Conservation (phyloP, 2,797 vertebrate species). For the Cirrhinus mrigala region DNA sequence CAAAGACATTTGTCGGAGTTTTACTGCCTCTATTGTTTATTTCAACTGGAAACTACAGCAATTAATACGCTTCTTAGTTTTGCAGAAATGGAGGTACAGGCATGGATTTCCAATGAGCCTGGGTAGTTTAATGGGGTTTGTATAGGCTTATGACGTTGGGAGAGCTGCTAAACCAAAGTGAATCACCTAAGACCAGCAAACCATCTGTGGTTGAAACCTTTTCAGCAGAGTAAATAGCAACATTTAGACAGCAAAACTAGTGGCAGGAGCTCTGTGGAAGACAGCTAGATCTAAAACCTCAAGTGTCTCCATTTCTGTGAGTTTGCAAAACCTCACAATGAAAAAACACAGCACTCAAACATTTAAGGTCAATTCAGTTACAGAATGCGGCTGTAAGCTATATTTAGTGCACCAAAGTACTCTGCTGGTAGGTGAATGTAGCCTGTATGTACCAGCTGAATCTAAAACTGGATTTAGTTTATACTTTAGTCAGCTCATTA, state of each 20-base stretch:
- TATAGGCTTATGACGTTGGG: not conserved
- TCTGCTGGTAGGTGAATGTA: not conserved
- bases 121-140: too few relatives aligned
- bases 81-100: too few relatives aligned
- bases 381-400: not conserved
- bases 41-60: too few relatives aligned
- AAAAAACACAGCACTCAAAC: not conserved
- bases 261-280: not conserved
- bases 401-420: not conserved
- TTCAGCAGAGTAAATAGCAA: not conserved
- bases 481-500: slow-evolving; percentile 6
- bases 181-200: not conserved
- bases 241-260: not conserved
- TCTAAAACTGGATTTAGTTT: not conserved
- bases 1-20: too few relatives aligned
- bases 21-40: too few relatives aligned
- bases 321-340: not conserved
- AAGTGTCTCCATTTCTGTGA: not conserved
- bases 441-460: not conserved
- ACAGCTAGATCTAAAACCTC: not conserved
- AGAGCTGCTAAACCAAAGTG: not conserved
- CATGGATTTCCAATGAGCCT: too few relatives aligned
- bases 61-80: too few relatives aligned
- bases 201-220: not conserved
- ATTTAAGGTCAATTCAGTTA: not conserved